Base-by-base conservation (phyloP, 2,797 vertebrate species). In the Spondyliosoma cantharus region DNA sequence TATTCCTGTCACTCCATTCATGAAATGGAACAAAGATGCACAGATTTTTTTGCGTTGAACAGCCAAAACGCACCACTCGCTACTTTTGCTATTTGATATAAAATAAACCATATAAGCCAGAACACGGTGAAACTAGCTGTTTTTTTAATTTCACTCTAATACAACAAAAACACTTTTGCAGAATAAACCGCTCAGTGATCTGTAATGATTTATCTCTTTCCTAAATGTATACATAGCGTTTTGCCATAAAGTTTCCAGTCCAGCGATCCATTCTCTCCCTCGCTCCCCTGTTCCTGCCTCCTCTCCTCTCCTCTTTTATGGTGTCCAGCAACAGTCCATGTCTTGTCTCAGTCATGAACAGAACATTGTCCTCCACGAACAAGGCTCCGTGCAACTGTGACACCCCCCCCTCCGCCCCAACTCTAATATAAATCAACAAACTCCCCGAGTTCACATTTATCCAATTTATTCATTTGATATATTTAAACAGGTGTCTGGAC, bases 331-430 rank as follows among this genome's bases (percentile, higher is more conserved):
- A 87, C 91, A 93, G 90, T 86, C 85, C 74, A 68, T 80, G 89
- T 88, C 90, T 91, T 93, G 90, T 93, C 88, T 90, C 65, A n/a
- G 82, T 78, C 84, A 92, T 92, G 90, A 94, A 92, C 84, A 86
- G 88, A 75, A 91, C 86, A 90, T 93, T 93, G 91, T 93, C 84
- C 88, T 86, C 68, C 8, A 22, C 1, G 74, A 87, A 84, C 85
- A 83, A 89, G 88, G 46, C 86, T 80, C 83, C 16, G 54, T 87
- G 79, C 80, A 83, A 81, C 84, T 74, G 71, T 24, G 84, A 83
- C 64, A 63, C 78, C 83, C 72, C 74, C 75, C 73, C 11, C 25
- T 3, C 48, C 48, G 5, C 48, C 15, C 50, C 50, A 6, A 20
- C 83, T 56, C 75, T 59, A 86, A 84, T 78, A 90, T 92, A 91